Conservation (phyloP, 2,888 invertebrate species). For the Zhengitettix transpicula region DNA sequence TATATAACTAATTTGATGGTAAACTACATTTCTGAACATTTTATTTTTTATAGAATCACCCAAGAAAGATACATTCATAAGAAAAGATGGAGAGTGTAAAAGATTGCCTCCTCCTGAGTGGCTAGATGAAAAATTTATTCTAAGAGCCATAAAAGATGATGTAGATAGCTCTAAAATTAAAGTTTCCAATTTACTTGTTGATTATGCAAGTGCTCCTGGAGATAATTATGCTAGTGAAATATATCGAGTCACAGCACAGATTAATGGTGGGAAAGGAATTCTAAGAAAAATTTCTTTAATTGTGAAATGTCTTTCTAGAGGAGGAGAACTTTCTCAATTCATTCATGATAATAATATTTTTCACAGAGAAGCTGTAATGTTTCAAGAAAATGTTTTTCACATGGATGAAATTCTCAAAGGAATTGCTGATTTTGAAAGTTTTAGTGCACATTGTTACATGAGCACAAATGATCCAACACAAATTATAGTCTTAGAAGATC, state of each 20-base stretch:
- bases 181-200: too few relatives aligned
- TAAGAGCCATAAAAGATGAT: too few relatives aligned
- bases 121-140: too few relatives aligned
- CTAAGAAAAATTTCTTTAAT: neutral
- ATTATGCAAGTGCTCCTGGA: neutral
- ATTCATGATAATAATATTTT: neutral
- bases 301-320: neutral
- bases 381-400: neutral
- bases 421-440: neutral
- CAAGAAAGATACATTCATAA: too few relatives aligned
- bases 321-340: neutral
- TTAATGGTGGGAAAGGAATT: neutral
- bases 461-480: neutral
- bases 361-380: neutral
- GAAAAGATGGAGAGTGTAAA: too few relatives aligned
- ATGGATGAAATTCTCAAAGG: neutral
- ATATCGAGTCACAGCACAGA: neutral
- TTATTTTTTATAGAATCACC: too few relatives aligned
- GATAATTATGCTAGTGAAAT: neutral
- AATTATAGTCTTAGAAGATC: neutral
- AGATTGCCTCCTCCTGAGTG: too few relatives aligned
- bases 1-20: too few relatives aligned
- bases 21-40: too few relatives aligned
- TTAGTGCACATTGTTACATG: neutral
- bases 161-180: too few relatives aligned